Conservation (phyloP, 2,113 vertebrate genomes). For the Cnemophilus loriae region DNA sequence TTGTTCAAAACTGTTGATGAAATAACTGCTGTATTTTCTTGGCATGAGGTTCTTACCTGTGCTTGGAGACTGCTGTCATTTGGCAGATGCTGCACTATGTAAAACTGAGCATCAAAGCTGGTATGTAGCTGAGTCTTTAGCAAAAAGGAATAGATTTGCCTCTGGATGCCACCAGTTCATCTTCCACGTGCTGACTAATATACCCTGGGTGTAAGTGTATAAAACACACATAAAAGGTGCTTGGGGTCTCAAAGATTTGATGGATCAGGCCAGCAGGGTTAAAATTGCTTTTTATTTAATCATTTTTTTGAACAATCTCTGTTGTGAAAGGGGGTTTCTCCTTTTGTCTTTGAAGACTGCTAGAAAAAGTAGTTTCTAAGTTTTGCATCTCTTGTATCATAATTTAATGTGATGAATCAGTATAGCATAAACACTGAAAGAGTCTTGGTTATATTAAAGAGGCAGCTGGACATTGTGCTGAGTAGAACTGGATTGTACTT, state of each 20-base stretch:
- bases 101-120: neutral
- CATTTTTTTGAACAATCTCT: neutral
- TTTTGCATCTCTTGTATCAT: rapidly evolving
- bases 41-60: neutral
- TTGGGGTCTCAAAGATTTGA: neutral
- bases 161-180: neutral
- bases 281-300: neutral
- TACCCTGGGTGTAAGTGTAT: neutral
- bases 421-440: neutral
- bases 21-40: neutral
- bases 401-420: neutral
- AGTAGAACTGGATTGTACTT: neutral
- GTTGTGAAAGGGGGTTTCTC: neutral
- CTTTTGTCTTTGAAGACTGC: neutral
- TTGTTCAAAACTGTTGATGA: neutral
- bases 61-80: neutral
- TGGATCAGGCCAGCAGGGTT: neutral
- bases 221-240: neutral
- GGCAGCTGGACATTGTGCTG: neutral
- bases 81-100: neutral
- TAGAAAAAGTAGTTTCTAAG: neutral
- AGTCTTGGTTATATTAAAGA: neutral
- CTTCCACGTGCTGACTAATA: neutral
- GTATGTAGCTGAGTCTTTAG: neutral
- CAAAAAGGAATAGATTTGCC: neutral